phyloP scores from a whole-genome alignment of 2,113 vertebrate species.

The Ophthalmolycus amberensis region DNA sequence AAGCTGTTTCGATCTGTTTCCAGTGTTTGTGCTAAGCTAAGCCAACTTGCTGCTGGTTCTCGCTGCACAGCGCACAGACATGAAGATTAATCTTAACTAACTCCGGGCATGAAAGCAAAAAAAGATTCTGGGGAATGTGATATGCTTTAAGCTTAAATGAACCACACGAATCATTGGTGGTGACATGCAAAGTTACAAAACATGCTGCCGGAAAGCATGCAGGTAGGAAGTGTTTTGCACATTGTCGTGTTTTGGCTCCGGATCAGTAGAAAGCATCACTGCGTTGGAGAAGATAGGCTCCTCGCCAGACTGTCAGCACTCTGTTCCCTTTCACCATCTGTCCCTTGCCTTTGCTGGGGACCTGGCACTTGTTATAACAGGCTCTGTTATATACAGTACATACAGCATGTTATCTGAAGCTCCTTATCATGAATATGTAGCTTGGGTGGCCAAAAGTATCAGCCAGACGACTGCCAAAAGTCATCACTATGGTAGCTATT shows the following conservation, averaged over 20 bases:
- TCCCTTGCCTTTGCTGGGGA: conserved; percentile 19
- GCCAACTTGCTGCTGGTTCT: neutral
- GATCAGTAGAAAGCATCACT: conserved; percentile 28
- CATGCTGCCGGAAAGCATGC: neutral
- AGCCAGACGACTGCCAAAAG: neutral
- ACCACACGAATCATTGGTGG: neutral
- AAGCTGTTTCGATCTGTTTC: neutral
- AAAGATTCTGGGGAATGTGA: neutral
- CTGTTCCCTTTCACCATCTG: conserved; percentile 55
- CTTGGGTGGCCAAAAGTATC: neutral
- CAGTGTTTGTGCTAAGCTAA: conserved; percentile 6
- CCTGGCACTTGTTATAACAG: neutral
- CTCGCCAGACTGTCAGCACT: conserved; percentile 24
- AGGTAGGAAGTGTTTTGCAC: conserved; percentile 6
- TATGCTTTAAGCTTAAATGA: neutral
- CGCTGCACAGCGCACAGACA: neutral
- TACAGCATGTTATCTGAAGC: conserved; percentile 29
- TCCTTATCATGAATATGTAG: conserved; percentile 17
- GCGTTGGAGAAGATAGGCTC: conserved; percentile 34
- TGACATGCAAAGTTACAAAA: neutral
- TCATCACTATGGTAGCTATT: neutral
- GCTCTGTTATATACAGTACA: conserved; percentile 17
- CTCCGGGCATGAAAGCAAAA: neutral
- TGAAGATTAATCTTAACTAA: neutral
- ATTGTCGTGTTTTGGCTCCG: conserved; percentile 27